Conservation (phyloP, 2,797 vertebrate species). For the Dromococcyx pavoninus region DNA sequence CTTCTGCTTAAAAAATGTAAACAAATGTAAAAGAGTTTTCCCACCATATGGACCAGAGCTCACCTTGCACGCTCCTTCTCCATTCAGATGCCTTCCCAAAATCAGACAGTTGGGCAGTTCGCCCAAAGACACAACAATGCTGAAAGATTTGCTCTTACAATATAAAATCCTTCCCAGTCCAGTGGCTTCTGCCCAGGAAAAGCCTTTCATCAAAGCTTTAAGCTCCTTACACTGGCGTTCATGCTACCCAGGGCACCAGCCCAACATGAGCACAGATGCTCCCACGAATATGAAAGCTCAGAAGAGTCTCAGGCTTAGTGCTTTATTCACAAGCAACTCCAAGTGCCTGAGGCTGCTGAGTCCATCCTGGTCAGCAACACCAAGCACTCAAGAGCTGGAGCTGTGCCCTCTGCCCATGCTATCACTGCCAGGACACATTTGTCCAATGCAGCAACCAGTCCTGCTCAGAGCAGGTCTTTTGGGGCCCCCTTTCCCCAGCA, state of each 20-base stretch:
- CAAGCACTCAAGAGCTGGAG: background rate
- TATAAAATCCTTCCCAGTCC: background rate
- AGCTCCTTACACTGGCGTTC: background rate
- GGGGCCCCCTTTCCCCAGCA: background rate
- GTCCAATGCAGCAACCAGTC: rapidly evolving
- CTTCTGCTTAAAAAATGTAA: background rate
- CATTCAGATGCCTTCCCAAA: background rate
- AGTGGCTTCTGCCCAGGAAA: background rate
- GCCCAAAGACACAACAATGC: background rate
- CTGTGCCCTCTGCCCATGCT: rapidly evolving
- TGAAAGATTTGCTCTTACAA: background rate
- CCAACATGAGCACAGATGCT: rapidly evolving
- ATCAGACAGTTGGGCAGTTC: background rate
- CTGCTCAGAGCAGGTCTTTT: background rate
- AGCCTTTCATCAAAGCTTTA: background rate
- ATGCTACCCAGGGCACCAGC: background rate
- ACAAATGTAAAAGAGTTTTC: background rate
- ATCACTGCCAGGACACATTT: background rate
- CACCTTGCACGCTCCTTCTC: background rate
- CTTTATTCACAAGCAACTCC: background rate
- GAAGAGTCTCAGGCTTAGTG: rapidly evolving
- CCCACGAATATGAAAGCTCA: background rate
- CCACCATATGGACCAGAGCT: background rate
- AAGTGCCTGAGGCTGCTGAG: rapidly evolving
- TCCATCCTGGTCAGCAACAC: rapidly evolving